These are phyloP conservation scores for Deroplatys truncata DNA, from an alignment of 2,888 invertebrate species.

Conservation along the genomic window DNA sequence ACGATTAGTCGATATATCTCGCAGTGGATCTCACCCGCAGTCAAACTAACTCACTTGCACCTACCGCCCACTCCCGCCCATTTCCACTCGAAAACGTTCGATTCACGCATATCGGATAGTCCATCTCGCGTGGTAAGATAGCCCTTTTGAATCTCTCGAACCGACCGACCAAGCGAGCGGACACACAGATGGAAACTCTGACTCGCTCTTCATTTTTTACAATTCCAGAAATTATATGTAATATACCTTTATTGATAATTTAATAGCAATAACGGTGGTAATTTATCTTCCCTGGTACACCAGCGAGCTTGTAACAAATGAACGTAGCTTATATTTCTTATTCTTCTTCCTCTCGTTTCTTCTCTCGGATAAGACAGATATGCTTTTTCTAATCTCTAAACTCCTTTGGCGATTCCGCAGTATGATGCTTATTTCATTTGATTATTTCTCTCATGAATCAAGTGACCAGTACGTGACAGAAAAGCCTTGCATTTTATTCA, in stretches of 20 bases:
- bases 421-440: no score
- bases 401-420: background rate
- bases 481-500: no score
- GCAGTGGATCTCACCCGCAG: background rate
- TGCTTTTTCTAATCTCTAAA: background rate
- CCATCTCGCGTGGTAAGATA: background rate
- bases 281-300: background rate
- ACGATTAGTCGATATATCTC: slow-evolving; percentile 15
- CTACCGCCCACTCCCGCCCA: slow-evolving; percentile 13
- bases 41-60: slow-evolving; percentile 12
- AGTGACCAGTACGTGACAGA: no score
- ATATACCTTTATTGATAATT: background rate
- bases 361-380: background rate
- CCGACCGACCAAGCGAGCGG: background rate
- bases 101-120: background rate
- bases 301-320: background rate
- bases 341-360: background rate
- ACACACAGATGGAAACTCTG: background rate
- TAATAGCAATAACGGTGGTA: background rate
- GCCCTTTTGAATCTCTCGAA: background rate
- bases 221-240: background rate
- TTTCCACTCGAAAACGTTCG: background rate
- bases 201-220: background rate
- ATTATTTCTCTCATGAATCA: no score
- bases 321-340: background rate